A percentile compares a stretch with the other conserved stretches of the same genome.
phyloP scores from a whole-genome alignment of 2,797 vertebrate genomes.

The Megalops cyprinoides region DNA sequence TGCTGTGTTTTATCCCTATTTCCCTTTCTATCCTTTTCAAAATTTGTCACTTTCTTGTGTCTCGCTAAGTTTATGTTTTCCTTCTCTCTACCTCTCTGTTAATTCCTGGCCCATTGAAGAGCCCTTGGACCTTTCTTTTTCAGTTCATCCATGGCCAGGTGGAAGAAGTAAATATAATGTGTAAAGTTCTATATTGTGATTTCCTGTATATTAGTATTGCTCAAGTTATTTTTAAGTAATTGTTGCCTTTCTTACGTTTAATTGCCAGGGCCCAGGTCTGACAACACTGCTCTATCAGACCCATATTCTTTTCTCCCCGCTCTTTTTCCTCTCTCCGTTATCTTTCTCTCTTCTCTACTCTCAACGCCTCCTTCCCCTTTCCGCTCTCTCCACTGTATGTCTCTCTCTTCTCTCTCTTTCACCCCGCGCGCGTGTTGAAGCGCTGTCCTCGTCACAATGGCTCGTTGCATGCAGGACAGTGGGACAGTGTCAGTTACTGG shows the following conservation, averaged over 20 bases:
- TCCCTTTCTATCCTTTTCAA: not conserved
- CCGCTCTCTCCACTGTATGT: no score
- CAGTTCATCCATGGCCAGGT: not conserved
- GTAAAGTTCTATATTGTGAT: no score
- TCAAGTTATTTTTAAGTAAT: no score
- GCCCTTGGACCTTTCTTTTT: not conserved
- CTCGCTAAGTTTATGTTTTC: not conserved
- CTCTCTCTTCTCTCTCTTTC: not conserved
- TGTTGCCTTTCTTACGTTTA: not conserved
- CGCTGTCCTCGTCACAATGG: constrained; percentile 18
- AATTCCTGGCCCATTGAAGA: no score
- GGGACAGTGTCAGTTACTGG: not conserved
- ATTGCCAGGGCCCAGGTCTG: not conserved
- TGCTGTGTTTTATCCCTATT: not conserved
- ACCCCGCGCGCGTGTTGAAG: constrained; percentile 19
- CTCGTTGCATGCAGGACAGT: not conserved
- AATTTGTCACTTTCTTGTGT: not conserved
- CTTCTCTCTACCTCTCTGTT: not conserved
- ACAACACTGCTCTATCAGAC: not conserved
- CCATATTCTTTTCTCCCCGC: constrained; percentile 10
- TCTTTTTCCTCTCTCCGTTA: not conserved
- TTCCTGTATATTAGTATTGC: no score
- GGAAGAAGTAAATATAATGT: no score
- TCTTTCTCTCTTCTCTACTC: not conserved
- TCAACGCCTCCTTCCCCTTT: not conserved